A percentile compares a stretch with the other conserved stretches of the same genome.
Conservation (phyloP, 1,140 invertebrate genomes). For the Drosophila orena region DNA sequence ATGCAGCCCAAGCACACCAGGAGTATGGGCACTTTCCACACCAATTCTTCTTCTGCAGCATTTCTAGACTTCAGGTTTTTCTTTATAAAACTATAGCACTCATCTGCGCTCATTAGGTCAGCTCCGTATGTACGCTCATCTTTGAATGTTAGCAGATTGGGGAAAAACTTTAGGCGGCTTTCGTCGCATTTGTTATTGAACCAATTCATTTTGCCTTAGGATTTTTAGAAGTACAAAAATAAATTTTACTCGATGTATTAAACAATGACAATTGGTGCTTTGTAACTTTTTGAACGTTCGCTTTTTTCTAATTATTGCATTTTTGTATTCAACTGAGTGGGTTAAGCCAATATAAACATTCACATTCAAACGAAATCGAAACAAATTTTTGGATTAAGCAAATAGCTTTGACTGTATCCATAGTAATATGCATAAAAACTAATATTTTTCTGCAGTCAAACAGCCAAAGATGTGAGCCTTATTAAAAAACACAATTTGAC, state of each 20-base stretch:
- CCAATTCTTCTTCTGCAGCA: neutral
- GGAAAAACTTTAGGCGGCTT: neutral
- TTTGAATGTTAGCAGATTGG: neutral
- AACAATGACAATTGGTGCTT: neutral
- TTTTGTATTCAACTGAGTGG: too few relatives aligned
- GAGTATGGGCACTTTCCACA: neutral
- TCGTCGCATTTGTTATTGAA: neutral
- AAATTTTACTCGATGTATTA: neutral
- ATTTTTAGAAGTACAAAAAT: neutral
- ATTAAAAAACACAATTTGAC: neutral
- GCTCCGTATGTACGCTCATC: too few relatives aligned
- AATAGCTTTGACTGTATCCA: too few relatives aligned
- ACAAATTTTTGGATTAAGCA: too few relatives aligned
- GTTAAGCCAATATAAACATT: too few relatives aligned
- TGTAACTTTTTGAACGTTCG: neutral
- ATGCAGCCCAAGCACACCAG: neutral
- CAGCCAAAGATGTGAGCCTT: neutral
- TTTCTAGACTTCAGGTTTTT: neutral
- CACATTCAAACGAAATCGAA: too few relatives aligned
- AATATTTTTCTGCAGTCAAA: too few relatives aligned
- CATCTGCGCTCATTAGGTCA: neutral
- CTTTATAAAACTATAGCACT: conserved; percentile 7
- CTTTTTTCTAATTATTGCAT: too few relatives aligned
- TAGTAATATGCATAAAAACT: too few relatives aligned
- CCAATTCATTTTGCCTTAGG: neutral